phyloP scores from a whole-genome alignment of 2,888 invertebrate species.

The Galeopsomyia nigrocyanea region DNA sequence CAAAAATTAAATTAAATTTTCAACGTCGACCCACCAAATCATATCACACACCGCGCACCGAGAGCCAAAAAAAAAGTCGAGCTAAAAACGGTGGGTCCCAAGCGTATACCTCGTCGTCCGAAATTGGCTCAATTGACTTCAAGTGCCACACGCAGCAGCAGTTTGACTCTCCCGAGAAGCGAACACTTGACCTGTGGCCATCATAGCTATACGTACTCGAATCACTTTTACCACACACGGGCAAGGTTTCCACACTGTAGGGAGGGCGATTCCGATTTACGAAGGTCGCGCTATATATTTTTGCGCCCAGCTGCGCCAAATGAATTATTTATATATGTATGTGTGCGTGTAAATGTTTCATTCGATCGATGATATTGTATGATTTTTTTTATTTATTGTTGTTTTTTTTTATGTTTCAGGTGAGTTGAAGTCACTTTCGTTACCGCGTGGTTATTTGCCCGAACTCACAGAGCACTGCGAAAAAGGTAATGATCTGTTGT shows the following conservation, averaged over 20 bases:
- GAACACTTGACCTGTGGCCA: constrained; percentile 31
- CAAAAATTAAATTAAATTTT: too few relatives aligned
- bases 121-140: constrained; percentile 57
- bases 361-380: background rate
- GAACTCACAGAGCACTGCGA: constrained; percentile 53
- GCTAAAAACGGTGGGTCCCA: constrained; percentile 10
- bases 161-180: constrained; percentile 19
- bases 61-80: too few relatives aligned
- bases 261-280: constrained; percentile 29
- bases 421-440: constrained; percentile 72
- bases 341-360: constrained; percentile 8
- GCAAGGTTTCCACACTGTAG: constrained; percentile 4
- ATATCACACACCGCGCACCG: too few relatives aligned
- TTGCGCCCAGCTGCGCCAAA: background rate
- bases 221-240: constrained; percentile 16
- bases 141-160: constrained; percentile 50
- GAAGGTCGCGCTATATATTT: constrained; percentile 21
- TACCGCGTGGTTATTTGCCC: constrained; percentile 67
- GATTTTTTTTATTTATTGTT: too few relatives aligned
- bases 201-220: constrained; percentile 5
- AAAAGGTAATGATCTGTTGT: constrained; percentile 56
- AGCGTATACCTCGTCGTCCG: constrained; percentile 48
- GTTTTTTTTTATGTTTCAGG: constrained; percentile 70
- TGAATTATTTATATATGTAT: constrained; percentile 32
- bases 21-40: too few relatives aligned